Evolutionary conservation across 2,888 invertebrate genomes (phyloP), one percentile per base, ranked within the genome.

Genomic region (Clepsis dumicolana): DNA sequence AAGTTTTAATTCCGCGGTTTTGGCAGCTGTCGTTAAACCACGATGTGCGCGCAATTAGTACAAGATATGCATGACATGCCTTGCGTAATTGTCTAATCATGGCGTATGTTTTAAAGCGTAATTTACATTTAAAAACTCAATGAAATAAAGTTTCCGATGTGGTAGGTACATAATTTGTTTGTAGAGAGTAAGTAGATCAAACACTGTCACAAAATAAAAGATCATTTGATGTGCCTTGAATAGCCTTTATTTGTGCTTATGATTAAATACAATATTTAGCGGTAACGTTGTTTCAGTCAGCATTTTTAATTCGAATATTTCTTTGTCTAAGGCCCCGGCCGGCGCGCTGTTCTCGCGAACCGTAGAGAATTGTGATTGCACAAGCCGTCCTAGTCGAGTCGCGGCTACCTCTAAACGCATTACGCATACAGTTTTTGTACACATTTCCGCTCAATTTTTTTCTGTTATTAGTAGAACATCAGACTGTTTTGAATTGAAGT

Each of bases 291-390:
- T 14, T 35, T 38, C 35, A 24, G 29, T 48, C 8, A 21, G 48
- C 29, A 52, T 59, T 63, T 29, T n/a, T 59, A 59, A 29, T 52
- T 53, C 44, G 59, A 66, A 48, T 52, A 63, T 73, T 67, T 72
- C 63, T 74, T 83, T 85, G 82, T 83, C 76, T 74, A 74, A 77
- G 77, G 76, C 75, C 75, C 72, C 64, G 75, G 74, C 72, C 64
- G 75, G 74, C 77, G 44, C 48, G 71, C 70, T 67, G 73, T 71
- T 67, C 73, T 65, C 76, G 78, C 77, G 74, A 79, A 73, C 79
- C 80, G 81, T 85, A 78, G 81, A 80, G 81, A 86, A 88, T 87
- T 72, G 78, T 81, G 85, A 80, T 89, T 89, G 85, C 88, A 76
- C 85, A 87, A 89, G 77, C 69, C 77, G 74, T 12, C 29, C 21